phyloP scores from a whole-genome alignment of 1,140 invertebrate genomes.

The Phocides pigmalion region DNA sequence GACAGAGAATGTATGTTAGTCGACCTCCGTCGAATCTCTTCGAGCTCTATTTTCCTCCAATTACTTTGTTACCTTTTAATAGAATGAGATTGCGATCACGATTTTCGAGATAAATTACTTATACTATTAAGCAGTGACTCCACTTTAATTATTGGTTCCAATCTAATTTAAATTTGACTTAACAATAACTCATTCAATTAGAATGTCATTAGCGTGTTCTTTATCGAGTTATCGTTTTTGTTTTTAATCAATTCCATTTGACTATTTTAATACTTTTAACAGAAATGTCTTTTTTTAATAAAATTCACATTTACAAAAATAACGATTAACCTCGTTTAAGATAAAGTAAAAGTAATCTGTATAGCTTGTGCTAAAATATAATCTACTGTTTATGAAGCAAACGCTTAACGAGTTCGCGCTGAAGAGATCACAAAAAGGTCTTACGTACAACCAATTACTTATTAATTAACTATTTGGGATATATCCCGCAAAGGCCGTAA shows the following conservation, averaged over 20 bases:
- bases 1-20: slow-evolving; percentile 35
- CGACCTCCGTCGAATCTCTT: slow-evolving; percentile 22
- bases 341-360: no score
- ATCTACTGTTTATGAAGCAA: not conserved
- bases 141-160: slow-evolving; percentile 26
- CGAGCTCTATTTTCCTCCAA: slow-evolving; percentile 27
- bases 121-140: slow-evolving; percentile 29
- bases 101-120: slow-evolving; percentile 31
- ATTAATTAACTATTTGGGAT: slow-evolving; percentile 69
- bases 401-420: not conserved
- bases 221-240: slow-evolving; percentile 22
- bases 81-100: slow-evolving; percentile 25
- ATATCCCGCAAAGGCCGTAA: slow-evolving; percentile 65
- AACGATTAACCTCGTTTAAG: no score
- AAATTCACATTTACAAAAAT: no score
- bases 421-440: slow-evolving; percentile 9
- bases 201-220: slow-evolving; percentile 26
- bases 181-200: slow-evolving; percentile 28
- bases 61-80: slow-evolving; percentile 29
- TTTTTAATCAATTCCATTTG: slow-evolving; percentile 3
- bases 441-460: slow-evolving; percentile 53
- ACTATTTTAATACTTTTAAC: no score
- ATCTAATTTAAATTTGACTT: slow-evolving; percentile 25
- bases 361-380: no score
- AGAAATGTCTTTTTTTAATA: not conserved